Evolutionary conservation across 2,888 invertebrate genomes (phyloP), one percentile per base, ranked within the genome.

Genomic region (Lissocephala sabroskyi): DNA sequence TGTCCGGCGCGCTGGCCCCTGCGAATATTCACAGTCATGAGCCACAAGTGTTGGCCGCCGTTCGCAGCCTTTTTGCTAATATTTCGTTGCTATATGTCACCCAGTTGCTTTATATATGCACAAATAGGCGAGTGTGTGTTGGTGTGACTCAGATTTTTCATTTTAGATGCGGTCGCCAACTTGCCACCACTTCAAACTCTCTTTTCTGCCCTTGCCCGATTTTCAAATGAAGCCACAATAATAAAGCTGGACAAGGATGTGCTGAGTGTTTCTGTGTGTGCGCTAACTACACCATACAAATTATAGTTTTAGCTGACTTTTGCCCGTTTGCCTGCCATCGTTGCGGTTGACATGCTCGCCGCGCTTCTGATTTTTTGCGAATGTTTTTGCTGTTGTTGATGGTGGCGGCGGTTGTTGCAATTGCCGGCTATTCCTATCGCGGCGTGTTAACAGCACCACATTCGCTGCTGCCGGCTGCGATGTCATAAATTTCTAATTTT

Each of bases 221-320:
- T 40, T 49, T 59, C 53, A 77, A 75, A 78, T 80, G 68, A 75
- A 79, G 78, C 75, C 77, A 77, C 68, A 77, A 77, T 70, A 70
- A 77, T 70, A 70, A 77, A 76, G 59, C 51, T 19, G 57, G 28
- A 55, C 45, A 43, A 51, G 36, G 36, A 32, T 37, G 47, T 48
- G 36, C 23, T 33, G 41, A 39, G 29, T 44, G 30, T 44, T 37
- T 14, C 14, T 30, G 33, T 37, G 32, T 48, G 23, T 37, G 32
- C 4, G 11, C 28, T 11, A 55, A 45, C 37, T 47, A 53, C 52
- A 50, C 50, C 51, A 51, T 49, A 65, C 60, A 77, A 70, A 77
- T 74, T 65, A 70, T 74, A 70, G 66, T 68, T 68, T 62, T n/a
- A n/a, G n/a, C n/a, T n/a, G n/a, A n/a, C 30, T 10, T 13, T 32